phyloP scores from a whole-genome alignment of 1,140 invertebrate genomes.

The Cydia splendana region DNA sequence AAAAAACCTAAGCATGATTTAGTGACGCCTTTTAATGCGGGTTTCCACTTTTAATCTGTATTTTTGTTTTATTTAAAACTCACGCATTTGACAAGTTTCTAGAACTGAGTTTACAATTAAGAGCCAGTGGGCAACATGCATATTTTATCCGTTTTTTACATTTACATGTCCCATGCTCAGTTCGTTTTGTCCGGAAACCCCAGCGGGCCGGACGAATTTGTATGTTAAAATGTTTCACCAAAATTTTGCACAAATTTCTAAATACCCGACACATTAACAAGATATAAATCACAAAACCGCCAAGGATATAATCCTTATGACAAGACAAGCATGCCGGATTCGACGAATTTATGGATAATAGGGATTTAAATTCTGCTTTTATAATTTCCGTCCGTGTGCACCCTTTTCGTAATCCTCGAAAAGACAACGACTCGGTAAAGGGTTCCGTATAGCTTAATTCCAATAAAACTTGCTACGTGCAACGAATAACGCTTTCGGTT shows the following conservation, averaged over 20 bases:
- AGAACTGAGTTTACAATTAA: conserved; percentile 5
- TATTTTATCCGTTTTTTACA: neutral
- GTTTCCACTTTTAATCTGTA: neutral
- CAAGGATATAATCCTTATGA: conserved; percentile 13
- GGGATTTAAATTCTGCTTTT: conserved; percentile 18
- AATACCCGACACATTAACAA: neutral
- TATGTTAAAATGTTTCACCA: conserved; percentile 7
- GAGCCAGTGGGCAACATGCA: neutral
- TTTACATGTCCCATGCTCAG: neutral
- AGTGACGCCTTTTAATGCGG: too few species aligned
- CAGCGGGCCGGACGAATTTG: neutral
- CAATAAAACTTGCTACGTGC: conserved; percentile 71
- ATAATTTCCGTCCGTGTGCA: conserved; percentile 27
- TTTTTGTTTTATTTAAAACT: neutral
- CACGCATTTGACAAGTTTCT: neutral
- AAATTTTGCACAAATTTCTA: neutral
- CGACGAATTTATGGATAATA: conserved; percentile 26
- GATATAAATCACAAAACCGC: neutral
- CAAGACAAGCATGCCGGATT: neutral
- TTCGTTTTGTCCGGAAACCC: neutral
- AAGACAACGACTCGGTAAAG: conserved; percentile 63
- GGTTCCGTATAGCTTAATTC: conserved; percentile 67
- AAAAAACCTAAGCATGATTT: too few species aligned
- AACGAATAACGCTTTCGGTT: conserved; percentile 51
- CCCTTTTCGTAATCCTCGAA: conserved; percentile 50